Conservation (phyloP, 2,888 invertebrate genomes). For the Drosophila multiciliata region DNA sequence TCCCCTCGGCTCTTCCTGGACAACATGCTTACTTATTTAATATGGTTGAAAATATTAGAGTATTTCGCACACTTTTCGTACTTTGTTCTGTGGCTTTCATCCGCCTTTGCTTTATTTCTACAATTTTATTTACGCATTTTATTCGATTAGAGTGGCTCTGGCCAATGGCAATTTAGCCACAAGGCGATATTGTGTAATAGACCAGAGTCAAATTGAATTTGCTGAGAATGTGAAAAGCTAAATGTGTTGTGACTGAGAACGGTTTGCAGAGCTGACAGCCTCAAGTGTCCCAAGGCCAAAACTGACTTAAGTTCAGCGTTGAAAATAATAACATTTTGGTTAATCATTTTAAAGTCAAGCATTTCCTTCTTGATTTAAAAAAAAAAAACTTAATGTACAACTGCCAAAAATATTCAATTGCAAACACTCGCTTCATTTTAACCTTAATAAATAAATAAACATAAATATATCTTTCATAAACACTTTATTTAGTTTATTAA, state of each 20-base stretch:
- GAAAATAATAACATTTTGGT: slow-evolving; percentile 16
- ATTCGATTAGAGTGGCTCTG: slow-evolving; percentile 61
- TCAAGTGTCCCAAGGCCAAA: slow-evolving; percentile 10
- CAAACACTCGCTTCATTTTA: background rate
- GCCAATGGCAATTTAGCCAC: slow-evolving; percentile 48
- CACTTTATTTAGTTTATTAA: background rate
- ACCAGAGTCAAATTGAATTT: slow-evolving; percentile 67
- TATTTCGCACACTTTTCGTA: slow-evolving; percentile 45
- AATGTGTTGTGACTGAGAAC: slow-evolving; percentile 25
- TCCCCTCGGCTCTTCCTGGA: slow-evolving; percentile 4
- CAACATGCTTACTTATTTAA: slow-evolving; percentile 30
- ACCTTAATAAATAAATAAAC: background rate
- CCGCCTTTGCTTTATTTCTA: slow-evolving; percentile 34
- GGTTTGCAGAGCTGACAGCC: slow-evolving; percentile 3
- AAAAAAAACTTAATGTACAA: background rate
- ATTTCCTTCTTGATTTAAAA: background rate
- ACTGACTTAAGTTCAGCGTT: slow-evolving; percentile 19
- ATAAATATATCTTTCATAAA: background rate
- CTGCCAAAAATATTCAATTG: too few species aligned
- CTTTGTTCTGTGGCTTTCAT: slow-evolving; percentile 32
- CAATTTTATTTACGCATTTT: slow-evolving; percentile 71
- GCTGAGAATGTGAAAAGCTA: slow-evolving; percentile 48
- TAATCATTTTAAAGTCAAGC: slow-evolving; percentile 23
- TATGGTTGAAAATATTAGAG: slow-evolving; percentile 45
- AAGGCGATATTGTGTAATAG: slow-evolving; percentile 60